These are phyloP conservation scores for Origma solitaria DNA, from an alignment of 2,113 vertebrate species.

Conservation along the genomic window DNA sequence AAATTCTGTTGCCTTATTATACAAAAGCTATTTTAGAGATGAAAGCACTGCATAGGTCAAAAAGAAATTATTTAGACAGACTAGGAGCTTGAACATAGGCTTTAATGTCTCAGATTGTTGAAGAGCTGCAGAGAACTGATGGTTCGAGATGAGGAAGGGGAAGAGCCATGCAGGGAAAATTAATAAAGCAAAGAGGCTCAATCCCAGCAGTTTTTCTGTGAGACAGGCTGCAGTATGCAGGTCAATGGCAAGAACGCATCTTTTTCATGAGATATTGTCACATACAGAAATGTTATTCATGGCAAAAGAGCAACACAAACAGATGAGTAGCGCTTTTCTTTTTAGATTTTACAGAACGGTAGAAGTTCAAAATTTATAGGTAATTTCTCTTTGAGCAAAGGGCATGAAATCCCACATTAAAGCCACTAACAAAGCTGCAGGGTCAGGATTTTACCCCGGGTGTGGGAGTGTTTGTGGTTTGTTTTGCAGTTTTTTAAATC, in stretches of 20 bases:
- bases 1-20: neutral
- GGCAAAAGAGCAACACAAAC: neutral
- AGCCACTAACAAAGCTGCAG: neutral
- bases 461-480: neutral
- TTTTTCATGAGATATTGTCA: neutral
- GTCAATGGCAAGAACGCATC: neutral
- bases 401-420: neutral
- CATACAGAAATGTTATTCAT: neutral
- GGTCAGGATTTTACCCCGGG: neutral
- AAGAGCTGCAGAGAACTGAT: neutral
- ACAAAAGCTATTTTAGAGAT: constrained; percentile 9
- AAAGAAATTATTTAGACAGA: neutral
- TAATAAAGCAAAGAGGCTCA: neutral
- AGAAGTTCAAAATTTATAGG: neutral
- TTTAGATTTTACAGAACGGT: neutral
- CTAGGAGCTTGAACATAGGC: neutral
- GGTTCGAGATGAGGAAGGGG: neutral
- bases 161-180: neutral
- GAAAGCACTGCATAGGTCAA: neutral
- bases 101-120: neutral
- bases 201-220: neutral
- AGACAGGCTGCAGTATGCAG: neutral
- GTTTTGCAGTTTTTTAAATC: neutral
- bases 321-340: rapidly evolving
- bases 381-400: neutral